Conservation (phyloP, 2,888 invertebrate genomes). For the Monopis laevigella region DNA sequence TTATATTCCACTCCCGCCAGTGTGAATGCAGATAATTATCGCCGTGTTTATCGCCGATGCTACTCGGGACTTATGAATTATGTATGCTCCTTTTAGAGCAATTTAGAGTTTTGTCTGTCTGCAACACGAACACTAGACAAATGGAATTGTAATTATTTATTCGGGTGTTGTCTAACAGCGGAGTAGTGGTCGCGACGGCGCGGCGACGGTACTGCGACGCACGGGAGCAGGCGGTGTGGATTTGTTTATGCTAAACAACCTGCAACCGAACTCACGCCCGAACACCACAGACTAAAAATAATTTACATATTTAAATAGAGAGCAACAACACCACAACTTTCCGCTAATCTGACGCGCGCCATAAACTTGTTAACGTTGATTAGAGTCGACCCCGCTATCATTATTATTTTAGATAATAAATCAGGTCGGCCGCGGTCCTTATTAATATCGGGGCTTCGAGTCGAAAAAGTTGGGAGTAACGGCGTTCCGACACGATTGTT, state of each 20-base stretch:
- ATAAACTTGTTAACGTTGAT: constrained; percentile 44
- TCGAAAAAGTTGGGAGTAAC: constrained; percentile 41
- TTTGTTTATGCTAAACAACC: constrained; percentile 55
- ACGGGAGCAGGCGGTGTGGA: constrained; percentile 28
- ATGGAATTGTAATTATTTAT: constrained; percentile 38
- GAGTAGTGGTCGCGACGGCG: constrained; percentile 13
- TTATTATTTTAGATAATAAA: constrained; percentile 41
- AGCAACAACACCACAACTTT: constrained; percentile 31
- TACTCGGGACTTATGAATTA: constrained; percentile 6
- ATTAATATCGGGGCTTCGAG: constrained; percentile 41
- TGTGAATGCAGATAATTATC: constrained; percentile 5
- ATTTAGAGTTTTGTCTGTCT: constrained; percentile 7
- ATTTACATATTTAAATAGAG: constrained; percentile 52
- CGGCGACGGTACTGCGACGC: constrained; percentile 8
- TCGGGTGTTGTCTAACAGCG: constrained; percentile 34
- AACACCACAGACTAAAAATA: constrained; percentile 39
- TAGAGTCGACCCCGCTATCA: constrained; percentile 28
- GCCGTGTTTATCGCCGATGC: background rate
- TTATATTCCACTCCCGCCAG: background rate
- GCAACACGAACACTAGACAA: constrained; percentile 8
- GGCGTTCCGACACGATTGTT: constrained; percentile 56
- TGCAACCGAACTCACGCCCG: constrained; percentile 32
- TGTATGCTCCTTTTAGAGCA: constrained; percentile 12
- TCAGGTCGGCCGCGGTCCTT: constrained; percentile 30
- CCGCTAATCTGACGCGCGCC: constrained; percentile 28